Percentiles rank a stretch among this genome's conserved stretches.
phyloP scores from a whole-genome alignment of 2,113 vertebrate species.

The Gobius niger region DNA sequence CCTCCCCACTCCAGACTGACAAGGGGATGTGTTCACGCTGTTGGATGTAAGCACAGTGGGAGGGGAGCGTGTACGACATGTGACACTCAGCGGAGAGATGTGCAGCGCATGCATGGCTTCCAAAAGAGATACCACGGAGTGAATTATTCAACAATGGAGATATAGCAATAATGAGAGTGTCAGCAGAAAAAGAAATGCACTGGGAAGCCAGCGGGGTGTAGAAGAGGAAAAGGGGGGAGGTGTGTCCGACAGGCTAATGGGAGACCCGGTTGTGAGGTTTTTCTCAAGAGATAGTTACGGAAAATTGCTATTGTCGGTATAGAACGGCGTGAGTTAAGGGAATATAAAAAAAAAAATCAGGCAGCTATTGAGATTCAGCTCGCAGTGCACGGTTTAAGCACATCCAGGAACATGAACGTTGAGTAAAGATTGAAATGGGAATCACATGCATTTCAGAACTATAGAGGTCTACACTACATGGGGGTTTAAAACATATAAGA shows the following conservation, averaged over 20 bases:
- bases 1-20: neutral
- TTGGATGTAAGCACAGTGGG: constrained; percentile 9
- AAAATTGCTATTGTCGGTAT: too few relatives aligned
- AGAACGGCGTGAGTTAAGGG: too few relatives aligned
- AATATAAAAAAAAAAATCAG: too few relatives aligned
- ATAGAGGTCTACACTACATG: too few relatives aligned
- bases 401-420: too few relatives aligned
- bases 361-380: too few relatives aligned
- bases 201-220: constrained; percentile 36
- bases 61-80: constrained; percentile 29
- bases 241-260: neutral
- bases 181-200: constrained; percentile 63
- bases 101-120: constrained; percentile 9
- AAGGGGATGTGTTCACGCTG: too few relatives aligned
- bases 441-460: too few relatives aligned
- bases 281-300: neutral
- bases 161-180: constrained; percentile 63
- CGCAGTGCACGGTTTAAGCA: too few relatives aligned
- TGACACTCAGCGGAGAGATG: constrained; percentile 32
- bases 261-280: neutral
- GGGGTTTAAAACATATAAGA: too few relatives aligned
- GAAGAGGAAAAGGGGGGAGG: constrained; percentile 4
- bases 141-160: constrained; percentile 67
- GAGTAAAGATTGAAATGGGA: too few relatives aligned
- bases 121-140: constrained; percentile 34